Conservation (phyloP, 1,140 invertebrate genomes). For the Calosoma granatense region DNA sequence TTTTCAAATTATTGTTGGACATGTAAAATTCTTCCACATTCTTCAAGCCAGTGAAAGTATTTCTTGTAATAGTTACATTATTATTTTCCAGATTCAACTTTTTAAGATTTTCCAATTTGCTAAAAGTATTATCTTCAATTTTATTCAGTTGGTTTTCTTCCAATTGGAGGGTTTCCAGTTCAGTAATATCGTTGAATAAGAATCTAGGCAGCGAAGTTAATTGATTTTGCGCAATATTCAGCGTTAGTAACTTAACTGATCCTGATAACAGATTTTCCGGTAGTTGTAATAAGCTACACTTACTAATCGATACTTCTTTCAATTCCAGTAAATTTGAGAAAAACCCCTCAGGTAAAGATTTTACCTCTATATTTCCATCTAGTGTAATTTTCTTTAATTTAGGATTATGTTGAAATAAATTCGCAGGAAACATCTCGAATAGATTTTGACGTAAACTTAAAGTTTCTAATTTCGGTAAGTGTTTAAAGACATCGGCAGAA, state of each 20-base stretch:
- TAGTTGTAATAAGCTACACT: slow-evolving; percentile 25
- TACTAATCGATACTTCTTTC: slow-evolving; percentile 39
- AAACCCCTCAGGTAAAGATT: slow-evolving; percentile 41
- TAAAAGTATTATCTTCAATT: slow-evolving; percentile 12
- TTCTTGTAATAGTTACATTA: slow-evolving; percentile 6
- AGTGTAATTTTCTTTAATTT: slow-evolving; percentile 43
- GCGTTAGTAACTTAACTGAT: slow-evolving; percentile 39
- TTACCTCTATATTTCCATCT: slow-evolving; percentile 42
- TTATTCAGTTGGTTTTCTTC: not conserved
- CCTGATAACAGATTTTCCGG: slow-evolving; percentile 47
- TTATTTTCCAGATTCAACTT: slow-evolving; percentile 12
- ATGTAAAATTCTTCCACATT: slow-evolving; percentile 11
- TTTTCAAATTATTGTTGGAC: slow-evolving; percentile 5
- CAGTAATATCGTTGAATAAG: not conserved
- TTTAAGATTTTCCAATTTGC: slow-evolving; percentile 33
- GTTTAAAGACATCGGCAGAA: slow-evolving; percentile 9
- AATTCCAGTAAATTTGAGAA: slow-evolving; percentile 45
- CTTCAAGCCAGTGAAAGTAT: slow-evolving; percentile 2
- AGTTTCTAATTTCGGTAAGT: slow-evolving; percentile 38
- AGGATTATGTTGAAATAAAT: slow-evolving; percentile 43
- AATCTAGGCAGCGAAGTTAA: not conserved
- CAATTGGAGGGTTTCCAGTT: not conserved
- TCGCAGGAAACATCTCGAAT: slow-evolving; percentile 45
- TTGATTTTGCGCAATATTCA: slow-evolving; percentile 36
- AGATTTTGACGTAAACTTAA: slow-evolving; percentile 50